These are phyloP conservation scores for Aquila chrysaetos DNA, from an alignment of 2,797 vertebrate genomes.

Conservation along the genomic window DNA sequence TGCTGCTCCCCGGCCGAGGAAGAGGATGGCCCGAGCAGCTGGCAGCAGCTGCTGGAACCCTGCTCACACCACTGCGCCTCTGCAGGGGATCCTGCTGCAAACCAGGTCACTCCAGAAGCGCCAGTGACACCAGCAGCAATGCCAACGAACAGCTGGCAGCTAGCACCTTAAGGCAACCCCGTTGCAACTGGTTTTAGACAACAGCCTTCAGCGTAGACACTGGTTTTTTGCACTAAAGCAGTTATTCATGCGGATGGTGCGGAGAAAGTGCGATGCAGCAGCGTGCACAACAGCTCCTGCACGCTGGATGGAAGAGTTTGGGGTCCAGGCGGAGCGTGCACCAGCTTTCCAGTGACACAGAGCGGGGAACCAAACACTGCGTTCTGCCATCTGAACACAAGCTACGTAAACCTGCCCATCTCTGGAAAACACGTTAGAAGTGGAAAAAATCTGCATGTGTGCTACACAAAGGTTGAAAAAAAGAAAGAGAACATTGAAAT, in stretches of 20 bases:
- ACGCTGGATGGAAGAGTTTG: background rate
- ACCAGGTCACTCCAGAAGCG: background rate
- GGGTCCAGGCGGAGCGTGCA: background rate
- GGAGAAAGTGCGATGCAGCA: background rate
- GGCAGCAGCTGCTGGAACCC: background rate
- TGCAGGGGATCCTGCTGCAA: background rate
- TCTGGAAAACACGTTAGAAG: accelerated
- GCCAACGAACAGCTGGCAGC: background rate
- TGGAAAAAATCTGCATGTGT: background rate
- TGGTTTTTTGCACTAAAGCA: accelerated
- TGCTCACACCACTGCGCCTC: background rate
- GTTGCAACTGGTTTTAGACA: background rate
- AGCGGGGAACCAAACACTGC: background rate
- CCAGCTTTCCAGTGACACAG: background rate
- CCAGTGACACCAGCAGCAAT: background rate
- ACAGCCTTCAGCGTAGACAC: accelerated
- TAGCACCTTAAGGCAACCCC: background rate
- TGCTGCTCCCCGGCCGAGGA: background rate
- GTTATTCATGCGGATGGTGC: accelerated
- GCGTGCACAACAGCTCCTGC: background rate
- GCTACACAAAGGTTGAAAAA: background rate
- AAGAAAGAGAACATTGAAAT: background rate
- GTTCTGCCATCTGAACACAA: background rate
- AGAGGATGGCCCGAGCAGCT: background rate
- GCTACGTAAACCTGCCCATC: background rate